Conservation (phyloP, 2,113 vertebrate genomes). For the Boulengeromyrus knoepffleri region DNA sequence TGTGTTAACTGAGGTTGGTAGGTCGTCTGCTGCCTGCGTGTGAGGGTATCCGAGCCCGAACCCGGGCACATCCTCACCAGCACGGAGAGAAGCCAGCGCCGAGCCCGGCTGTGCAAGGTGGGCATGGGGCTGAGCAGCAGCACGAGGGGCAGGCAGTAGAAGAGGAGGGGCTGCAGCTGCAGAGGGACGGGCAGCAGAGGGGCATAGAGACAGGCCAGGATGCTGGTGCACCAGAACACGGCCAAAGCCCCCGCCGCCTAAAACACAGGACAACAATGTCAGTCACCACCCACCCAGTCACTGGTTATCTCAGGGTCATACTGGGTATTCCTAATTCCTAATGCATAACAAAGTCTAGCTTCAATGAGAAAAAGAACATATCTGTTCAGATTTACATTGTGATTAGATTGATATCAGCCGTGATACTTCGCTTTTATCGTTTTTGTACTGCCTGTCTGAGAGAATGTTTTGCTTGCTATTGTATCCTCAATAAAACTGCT, state of each 20-base stretch:
- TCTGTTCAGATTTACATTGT: background rate
- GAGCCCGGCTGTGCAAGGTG: constrained; percentile 30
- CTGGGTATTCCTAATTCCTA: background rate
- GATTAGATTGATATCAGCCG: background rate
- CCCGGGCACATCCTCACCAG: constrained; percentile 26
- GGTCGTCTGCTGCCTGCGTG: background rate
- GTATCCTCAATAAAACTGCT: background rate
- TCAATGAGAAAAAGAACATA: background rate
- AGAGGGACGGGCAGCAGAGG: constrained; percentile 28
- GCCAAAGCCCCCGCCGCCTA: constrained; percentile 39
- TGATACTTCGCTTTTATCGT: background rate
- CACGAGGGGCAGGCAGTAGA: constrained; percentile 37
- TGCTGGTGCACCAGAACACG: constrained; percentile 41
- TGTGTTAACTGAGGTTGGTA: background rate
- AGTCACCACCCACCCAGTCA: background rate
- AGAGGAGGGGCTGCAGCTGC: constrained; percentile 34
- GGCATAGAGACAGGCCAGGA: constrained; percentile 40
- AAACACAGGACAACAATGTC: background rate
- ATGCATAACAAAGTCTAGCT: background rate
- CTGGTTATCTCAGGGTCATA: background rate
- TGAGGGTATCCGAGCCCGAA: background rate
- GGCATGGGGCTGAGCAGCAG: constrained; percentile 39
- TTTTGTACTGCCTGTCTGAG: background rate
- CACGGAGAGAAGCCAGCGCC: constrained; percentile 34
- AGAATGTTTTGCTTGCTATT: background rate